A percentile compares a stretch with the other conserved stretches of the same genome.
These are phyloP conservation scores for Dallia pectoralis DNA, from an alignment of 2,797 vertebrate genomes.

Conservation along the genomic window DNA sequence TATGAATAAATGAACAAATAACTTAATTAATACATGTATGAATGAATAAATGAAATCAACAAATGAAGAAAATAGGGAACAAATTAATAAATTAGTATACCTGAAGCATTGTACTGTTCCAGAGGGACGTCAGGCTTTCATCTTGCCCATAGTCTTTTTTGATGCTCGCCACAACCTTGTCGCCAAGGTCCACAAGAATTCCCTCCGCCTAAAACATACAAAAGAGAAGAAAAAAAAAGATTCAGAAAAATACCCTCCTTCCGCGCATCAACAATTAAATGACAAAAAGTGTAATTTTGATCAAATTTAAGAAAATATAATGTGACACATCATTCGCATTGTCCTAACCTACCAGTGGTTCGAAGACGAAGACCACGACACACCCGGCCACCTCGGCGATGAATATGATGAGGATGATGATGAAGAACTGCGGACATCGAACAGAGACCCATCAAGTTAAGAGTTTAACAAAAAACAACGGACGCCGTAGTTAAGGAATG, in stretches of 20 bases:
- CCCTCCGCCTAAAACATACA: slow-evolving; percentile 52
- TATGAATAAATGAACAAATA: too few relatives aligned
- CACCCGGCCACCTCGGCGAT: slow-evolving; percentile 71
- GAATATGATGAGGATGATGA: slow-evolving; percentile 77
- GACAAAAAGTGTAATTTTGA: too few relatives aligned
- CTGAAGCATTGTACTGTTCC: slow-evolving; percentile 70
- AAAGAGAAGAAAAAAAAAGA: slow-evolving; percentile 4
- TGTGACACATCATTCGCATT: too few relatives aligned
- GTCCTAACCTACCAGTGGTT: slow-evolving; percentile 67
- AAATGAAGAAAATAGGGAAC: too few relatives aligned
- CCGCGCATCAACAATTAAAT: too few relatives aligned
- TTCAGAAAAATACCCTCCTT: not conserved
- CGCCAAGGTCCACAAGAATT: slow-evolving; percentile 48
- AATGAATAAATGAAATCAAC: not conserved
- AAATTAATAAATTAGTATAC: too few relatives aligned
- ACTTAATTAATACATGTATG: not conserved
- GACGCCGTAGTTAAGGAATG: not conserved
- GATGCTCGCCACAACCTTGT: slow-evolving; percentile 36
- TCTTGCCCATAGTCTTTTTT: slow-evolving; percentile 23
- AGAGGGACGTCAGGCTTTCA: slow-evolving; percentile 47
- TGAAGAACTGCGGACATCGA: slow-evolving; percentile 72
- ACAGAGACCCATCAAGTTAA: not conserved
- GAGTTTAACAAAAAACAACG: not conserved
- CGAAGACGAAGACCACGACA: slow-evolving; percentile 71
- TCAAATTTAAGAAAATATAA: not conserved